Conservation (phyloP, 2,113 vertebrate genomes). For the Zapornia atra region DNA sequence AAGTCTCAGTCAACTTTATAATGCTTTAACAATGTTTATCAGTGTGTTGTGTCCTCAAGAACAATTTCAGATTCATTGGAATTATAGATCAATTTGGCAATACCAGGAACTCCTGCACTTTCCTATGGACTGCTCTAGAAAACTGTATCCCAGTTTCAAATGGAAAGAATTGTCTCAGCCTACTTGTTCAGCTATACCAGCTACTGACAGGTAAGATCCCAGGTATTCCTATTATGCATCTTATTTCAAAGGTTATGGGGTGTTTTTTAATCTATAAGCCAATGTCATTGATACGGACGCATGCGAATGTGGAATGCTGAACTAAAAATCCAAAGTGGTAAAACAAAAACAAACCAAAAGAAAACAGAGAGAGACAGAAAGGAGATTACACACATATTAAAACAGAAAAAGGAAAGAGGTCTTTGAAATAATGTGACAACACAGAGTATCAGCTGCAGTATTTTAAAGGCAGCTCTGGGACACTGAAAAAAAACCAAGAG, state of each 20-base stretch:
- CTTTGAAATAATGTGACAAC: slow-evolving; percentile 30
- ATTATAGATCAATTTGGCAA: background rate
- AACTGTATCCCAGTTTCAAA: background rate
- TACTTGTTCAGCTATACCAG: background rate
- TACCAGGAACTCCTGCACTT: background rate
- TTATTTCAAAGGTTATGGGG: slow-evolving; percentile 16
- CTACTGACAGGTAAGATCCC: slow-evolving; percentile 74
- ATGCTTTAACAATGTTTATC: background rate
- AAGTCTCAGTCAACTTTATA: background rate
- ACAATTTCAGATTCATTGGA: background rate
- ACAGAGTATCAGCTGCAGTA: slow-evolving; percentile 41
- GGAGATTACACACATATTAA: background rate
- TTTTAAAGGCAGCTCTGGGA: slow-evolving; percentile 58
- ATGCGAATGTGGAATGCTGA: slow-evolving; percentile 45
- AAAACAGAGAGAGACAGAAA: slow-evolving; percentile 44
- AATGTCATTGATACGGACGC: slow-evolving; percentile 14
- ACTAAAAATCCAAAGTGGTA: slow-evolving; percentile 31
- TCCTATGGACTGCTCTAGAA: background rate
- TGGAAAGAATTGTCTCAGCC: background rate
- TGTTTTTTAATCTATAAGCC: slow-evolving; percentile 22
- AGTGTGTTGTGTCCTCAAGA: background rate
- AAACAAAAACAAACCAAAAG: slow-evolving; percentile 41
- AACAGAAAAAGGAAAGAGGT: background rate
- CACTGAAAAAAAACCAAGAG: background rate
- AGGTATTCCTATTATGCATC: slow-evolving; percentile 63